Percentiles rank a stretch among this genome's conserved stretches.
Evolutionary conservation across 2,113 vertebrate species (phyloP).

Genomic region (Rhea pennata): DNA sequence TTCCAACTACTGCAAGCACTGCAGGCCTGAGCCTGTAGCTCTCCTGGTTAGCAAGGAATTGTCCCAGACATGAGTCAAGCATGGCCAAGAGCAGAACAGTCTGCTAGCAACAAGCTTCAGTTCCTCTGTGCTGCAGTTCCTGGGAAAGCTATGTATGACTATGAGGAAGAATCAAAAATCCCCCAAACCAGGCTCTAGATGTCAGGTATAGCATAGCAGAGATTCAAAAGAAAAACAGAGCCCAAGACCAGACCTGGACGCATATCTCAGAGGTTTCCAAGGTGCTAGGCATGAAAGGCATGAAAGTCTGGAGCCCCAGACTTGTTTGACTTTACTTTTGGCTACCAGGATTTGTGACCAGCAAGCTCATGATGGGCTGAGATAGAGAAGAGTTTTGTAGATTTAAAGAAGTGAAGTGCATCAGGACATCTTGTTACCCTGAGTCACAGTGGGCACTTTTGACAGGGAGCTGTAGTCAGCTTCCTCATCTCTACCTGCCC

Average conservation of each 20-base stretch:
- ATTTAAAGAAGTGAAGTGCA: neutral
- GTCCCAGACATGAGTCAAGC: neutral
- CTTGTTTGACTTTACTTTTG: neutral
- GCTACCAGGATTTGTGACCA: neutral
- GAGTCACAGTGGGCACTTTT: fast-evolving
- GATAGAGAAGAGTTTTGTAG: neutral
- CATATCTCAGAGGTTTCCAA: neutral
- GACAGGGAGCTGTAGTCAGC: neutral
- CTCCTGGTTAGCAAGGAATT: neutral
- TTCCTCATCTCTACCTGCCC: neutral
- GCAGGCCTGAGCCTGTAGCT: neutral
- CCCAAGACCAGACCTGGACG: neutral
- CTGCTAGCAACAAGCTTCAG: fast-evolving
- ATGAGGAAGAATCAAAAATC: neutral
- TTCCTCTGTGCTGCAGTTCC: neutral
- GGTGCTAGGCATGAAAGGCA: too few species aligned
- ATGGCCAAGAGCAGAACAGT: fast-evolving
- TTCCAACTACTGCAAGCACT: neutral
- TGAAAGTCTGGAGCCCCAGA: neutral
- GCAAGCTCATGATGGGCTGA: neutral
- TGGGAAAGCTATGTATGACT: neutral
- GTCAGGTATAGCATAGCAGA: neutral
- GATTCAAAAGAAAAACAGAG: neutral
- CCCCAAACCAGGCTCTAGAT: neutral
- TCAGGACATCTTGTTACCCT: fast-evolving